These are phyloP conservation scores for Anoura caudifer DNA, from an alignment of 2,113 vertebrate species.

Conservation along the genomic window DNA sequence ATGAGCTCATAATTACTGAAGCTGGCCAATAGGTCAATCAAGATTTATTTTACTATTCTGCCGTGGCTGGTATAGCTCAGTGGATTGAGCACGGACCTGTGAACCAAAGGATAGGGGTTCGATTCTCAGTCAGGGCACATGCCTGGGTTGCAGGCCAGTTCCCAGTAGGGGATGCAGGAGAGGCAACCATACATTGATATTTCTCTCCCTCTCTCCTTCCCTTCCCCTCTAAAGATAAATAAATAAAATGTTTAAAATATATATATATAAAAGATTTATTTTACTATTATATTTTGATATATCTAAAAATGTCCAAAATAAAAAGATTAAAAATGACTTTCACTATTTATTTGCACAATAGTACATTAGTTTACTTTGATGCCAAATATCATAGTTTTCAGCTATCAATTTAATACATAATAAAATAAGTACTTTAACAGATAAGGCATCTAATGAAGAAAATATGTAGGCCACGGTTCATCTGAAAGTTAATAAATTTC, in stretches of 20 bases:
- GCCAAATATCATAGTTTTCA: conserved; percentile 34
- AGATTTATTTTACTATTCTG: background rate
- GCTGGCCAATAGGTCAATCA: background rate
- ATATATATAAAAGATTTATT: background rate
- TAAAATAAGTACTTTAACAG: conserved; percentile 50
- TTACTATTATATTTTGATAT: background rate
- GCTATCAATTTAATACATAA: conserved; percentile 58
- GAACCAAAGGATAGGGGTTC: no score
- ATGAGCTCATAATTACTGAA: background rate
- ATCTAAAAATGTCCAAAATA: background rate
- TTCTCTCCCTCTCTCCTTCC: no score
- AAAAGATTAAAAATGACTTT: background rate
- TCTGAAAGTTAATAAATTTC: conserved; percentile 61
- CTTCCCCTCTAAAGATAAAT: no score
- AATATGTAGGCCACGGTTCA: conserved; percentile 61
- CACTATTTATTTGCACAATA: conserved; percentile 1
- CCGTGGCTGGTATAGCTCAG: no score
- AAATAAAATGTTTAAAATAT: no score
- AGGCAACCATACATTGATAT: no score
- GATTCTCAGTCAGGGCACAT: no score
- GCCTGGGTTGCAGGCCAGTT: no score
- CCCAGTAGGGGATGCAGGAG: no score
- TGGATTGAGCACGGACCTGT: no score
- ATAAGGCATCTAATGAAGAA: conserved; percentile 49
- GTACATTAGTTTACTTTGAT: background rate